Conservation (phyloP, 2,113 vertebrate species). For the Labeo catla region DNA sequence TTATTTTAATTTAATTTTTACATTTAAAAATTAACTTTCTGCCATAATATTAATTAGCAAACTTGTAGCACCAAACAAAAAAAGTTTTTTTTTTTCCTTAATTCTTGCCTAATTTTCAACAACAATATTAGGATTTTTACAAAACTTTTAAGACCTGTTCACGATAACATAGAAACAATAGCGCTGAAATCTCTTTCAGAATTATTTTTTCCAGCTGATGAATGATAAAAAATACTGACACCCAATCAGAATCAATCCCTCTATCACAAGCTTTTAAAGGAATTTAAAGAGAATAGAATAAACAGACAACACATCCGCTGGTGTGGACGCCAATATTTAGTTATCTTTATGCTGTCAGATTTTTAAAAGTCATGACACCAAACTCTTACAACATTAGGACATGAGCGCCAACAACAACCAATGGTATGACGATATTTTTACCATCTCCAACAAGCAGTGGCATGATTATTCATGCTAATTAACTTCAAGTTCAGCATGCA, state of each 20-base stretch:
- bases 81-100: neutral
- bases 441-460: slow-evolving; percentile 64
- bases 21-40: neutral
- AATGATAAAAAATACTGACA: no score
- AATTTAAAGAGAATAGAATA: no score
- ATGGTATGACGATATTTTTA: slow-evolving; percentile 44
- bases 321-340: no score
- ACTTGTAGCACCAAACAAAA: neutral
- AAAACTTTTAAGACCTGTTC: no score
- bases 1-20: no score
- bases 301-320: no score
- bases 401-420: neutral
- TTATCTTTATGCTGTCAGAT: no score
- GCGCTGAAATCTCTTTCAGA: no score
- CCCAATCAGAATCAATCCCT: no score
- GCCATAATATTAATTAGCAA: neutral
- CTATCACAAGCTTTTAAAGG: no score
- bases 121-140: neutral
- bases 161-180: no score
- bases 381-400: neutral
- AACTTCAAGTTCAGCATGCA: slow-evolving; percentile 72
- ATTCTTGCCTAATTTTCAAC: neutral
- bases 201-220: no score
- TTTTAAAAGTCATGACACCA: neutral
- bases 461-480: slow-evolving; percentile 78